Percentiles rank a stretch among this genome's conserved stretches.
Evolutionary conservation across 2,888 invertebrate genomes (phyloP).

Genomic region (Portevinia maculata): DNA sequence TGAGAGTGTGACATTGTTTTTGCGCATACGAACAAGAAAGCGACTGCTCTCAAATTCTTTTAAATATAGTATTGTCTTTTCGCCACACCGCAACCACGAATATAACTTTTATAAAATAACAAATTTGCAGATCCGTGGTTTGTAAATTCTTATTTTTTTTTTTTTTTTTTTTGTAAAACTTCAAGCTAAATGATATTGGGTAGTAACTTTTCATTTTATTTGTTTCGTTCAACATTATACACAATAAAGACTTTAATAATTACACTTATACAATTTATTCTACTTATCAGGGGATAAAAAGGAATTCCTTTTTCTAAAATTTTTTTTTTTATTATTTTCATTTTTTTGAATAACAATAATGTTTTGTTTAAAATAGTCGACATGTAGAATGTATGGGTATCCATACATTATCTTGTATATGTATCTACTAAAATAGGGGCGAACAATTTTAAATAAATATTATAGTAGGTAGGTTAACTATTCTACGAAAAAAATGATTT

Average conservation of each 20-base stretch:
- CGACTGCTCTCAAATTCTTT: too few species aligned
- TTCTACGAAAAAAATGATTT: constrained; percentile 33
- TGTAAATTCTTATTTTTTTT: too few species aligned
- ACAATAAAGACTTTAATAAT: constrained; percentile 69
- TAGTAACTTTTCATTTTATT: constrained; percentile 72
- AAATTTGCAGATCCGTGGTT: too few species aligned
- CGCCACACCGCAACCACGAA: too few species aligned
- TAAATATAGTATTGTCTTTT: too few species aligned
- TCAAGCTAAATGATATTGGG: constrained; percentile 22
- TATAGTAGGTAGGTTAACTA: constrained; percentile 48
- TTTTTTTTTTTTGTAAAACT: background rate
- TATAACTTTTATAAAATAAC: too few species aligned
- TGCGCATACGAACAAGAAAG: too few species aligned
- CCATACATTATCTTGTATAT: too few species aligned
- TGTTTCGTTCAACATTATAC: constrained; percentile 69
- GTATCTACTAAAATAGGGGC: constrained; percentile 47
- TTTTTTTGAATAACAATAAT: constrained; percentile 49
- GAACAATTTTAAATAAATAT: constrained; percentile 63
- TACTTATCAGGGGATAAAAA: constrained; percentile 56
- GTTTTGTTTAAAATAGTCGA: constrained; percentile 37
- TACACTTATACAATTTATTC: constrained; percentile 71
- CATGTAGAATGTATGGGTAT: too few species aligned
- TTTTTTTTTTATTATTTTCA: constrained; percentile 25
- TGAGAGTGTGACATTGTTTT: too few species aligned
- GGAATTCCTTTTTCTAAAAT: constrained; percentile 10